These are phyloP conservation scores for Aporrectodea caliginosa DNA, from an alignment of 1,140 invertebrate species.

Conservation along the genomic window DNA sequence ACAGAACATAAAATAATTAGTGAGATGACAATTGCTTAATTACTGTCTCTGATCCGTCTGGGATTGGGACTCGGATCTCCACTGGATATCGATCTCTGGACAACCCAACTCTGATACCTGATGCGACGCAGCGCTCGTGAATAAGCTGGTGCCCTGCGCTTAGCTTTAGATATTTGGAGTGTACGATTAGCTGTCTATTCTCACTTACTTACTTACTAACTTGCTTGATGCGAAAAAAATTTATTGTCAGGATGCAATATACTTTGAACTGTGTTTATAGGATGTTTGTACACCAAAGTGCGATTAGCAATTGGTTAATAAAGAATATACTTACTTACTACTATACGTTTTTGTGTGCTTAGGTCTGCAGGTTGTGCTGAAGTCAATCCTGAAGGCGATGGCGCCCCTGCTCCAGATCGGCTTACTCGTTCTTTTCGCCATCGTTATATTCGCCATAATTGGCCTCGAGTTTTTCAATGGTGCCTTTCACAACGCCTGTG, in stretches of 20 bases:
- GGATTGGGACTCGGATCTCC: no score
- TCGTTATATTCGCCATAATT: slow-evolving; percentile 99
- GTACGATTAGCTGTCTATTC: no score
- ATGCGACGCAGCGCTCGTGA: no score
- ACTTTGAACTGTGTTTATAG: neutral
- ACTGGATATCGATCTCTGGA: no score
- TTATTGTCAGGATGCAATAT: neutral
- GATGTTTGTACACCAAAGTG: neutral
- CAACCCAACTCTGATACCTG: no score
- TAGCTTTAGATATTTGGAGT: no score
- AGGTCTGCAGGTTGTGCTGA: slow-evolving; percentile 99
- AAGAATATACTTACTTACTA: neutral
- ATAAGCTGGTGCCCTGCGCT: no score
- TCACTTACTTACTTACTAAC: no score
- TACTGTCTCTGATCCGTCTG: no score
- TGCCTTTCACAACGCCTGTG: slow-evolving; percentile 94
- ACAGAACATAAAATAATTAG: no score
- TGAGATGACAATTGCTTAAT: no score
- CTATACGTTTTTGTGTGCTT: slow-evolving; percentile 21
- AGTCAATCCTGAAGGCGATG: slow-evolving; percentile 99
- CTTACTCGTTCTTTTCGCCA: slow-evolving; percentile 98
- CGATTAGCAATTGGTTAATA: neutral
- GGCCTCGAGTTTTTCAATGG: slow-evolving; percentile 99
- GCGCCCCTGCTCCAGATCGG: slow-evolving; percentile 99
- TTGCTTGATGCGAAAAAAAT: no score